Base-by-base conservation (phyloP, 2,888 invertebrate genomes). In the Protonemura montana region DNA sequence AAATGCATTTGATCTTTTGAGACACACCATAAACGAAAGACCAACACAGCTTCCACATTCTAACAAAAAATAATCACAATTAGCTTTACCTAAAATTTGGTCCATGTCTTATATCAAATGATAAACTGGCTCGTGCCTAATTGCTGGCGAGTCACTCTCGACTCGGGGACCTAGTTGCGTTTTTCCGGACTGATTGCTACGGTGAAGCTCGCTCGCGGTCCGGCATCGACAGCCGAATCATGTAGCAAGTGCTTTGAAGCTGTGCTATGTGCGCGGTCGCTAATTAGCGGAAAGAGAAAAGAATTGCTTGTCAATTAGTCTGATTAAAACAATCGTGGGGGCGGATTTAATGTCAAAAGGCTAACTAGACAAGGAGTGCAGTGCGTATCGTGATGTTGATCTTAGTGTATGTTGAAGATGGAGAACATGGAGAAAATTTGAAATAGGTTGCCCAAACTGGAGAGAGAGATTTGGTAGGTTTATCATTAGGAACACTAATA, bases 231-330 rank as follows among this genome's bases (percentile, higher is more conserved):
- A 59, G 59, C 59, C 59, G 21, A 59, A 21, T 35, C 35, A 10
- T 10, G 35, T 35, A 35, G 35, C 35, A n/a, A n/a, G n/a, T n/a
- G n/a, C n/a, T n/a, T n/a, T n/a, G n/a, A n/a, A n/a, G n/a, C n/a
- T n/a, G n/a, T n/a, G 41, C 41, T 41, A 41, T 5, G 13, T 13
- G 41, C 41, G 41, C 5, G 5, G 13, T 13, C 21, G 59, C 59
- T 59, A 59, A 59, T 59, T 59, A 21, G 59, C 59, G 59, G 59
- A 59, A 59, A 59, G 59, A 59, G 59, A 59, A 59, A 59, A 59
- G 59, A 59, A 59, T 10, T 59, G 16, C 21, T 2, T 21, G 21
- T 21, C 59, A 59, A 59, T 59, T 59, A 59, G 1, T 21, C 6
- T 59, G 59, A 59, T 59, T 59, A 59, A 59, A 3, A 59, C 59